Evolutionary conservation across 2,888 invertebrate species (phyloP).

Genomic region (Ormyrus pomaceus): DNA sequence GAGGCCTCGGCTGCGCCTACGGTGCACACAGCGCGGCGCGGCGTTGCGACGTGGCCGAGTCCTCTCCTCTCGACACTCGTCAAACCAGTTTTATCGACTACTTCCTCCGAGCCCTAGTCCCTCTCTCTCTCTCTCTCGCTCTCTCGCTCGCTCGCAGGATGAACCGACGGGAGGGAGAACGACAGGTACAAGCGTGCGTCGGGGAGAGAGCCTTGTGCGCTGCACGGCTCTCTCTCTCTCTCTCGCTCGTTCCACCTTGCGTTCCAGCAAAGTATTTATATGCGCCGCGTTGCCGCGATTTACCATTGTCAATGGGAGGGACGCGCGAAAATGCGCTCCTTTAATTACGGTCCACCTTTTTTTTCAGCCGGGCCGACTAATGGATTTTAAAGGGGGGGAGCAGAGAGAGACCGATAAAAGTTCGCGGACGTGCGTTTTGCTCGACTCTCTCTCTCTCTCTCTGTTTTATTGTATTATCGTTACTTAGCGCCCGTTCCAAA

Average conservation of each 20-base stretch:
- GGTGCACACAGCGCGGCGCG: neutral
- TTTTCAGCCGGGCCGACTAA: neutral
- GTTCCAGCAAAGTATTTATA: slow-evolving; percentile 31
- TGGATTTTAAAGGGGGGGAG: slow-evolving; percentile 3
- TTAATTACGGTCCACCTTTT: neutral
- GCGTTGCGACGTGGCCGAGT: neutral
- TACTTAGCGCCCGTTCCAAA: too few relatives aligned
- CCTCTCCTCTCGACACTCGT: slow-evolving; percentile 68
- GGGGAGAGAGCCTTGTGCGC: neutral
- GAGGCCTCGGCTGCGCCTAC: slow-evolving; percentile 13
- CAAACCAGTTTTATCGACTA: slow-evolving; percentile 75
- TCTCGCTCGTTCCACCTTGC: slow-evolving; percentile 46
- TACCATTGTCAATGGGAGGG: slow-evolving; percentile 44
- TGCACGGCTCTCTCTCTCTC: neutral
- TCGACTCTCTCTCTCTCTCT: neutral
- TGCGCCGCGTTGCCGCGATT: slow-evolving; percentile 31
- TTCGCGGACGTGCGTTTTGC: neutral
- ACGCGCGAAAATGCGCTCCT: slow-evolving; percentile 29
- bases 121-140: too few relatives aligned
- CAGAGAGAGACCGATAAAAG: neutral
- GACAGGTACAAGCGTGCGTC: slow-evolving; percentile 43
- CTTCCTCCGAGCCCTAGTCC: slow-evolving; percentile 62
- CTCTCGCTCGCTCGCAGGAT: slow-evolving; percentile 49
- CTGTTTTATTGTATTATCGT: too few relatives aligned
- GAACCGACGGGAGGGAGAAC: slow-evolving; percentile 52